Evolutionary conservation across 2,888 invertebrate genomes (phyloP).

Genomic region (Capitulum mitella): DNA sequence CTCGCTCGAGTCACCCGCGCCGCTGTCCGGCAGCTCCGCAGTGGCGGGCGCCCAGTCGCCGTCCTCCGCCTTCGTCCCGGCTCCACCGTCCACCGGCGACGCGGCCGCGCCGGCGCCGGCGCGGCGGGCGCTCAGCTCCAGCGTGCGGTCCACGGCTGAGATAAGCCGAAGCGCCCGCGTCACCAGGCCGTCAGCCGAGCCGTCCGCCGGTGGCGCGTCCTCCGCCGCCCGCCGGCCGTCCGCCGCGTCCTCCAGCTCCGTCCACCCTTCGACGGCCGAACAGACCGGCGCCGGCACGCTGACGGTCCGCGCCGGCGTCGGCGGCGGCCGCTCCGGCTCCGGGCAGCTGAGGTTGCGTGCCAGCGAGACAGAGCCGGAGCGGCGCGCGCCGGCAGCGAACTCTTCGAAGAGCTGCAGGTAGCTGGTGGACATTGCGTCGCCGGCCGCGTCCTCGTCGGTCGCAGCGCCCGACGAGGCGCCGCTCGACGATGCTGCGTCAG

Average conservation of each 20-base stretch:
- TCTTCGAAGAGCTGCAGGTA: constrained; percentile 14
- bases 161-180: not conserved
- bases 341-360: constrained; percentile 45
- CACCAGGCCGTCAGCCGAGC: not conserved
- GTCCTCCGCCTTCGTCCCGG: no score
- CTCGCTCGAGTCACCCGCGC: not conserved
- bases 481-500: no score
- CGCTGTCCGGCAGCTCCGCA: not conserved
- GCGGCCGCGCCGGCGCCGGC: no score
- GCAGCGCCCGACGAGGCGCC: no score
- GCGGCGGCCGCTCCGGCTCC: constrained; percentile 35
- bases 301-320: not conserved
- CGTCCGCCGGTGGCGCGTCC: not conserved
- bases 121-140: not conserved
- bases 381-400: constrained; percentile 9
- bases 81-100: not conserved
- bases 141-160: not conserved
- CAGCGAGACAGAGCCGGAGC: not conserved
- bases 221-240: no score
- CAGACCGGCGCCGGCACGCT: no score
- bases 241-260: not conserved
- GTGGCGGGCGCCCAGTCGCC: no score
- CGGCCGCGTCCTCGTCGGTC: no score
- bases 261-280: no score
- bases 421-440: not conserved